phyloP scores from a whole-genome alignment of 2,113 vertebrate genomes.

The Panurus biarmicus region DNA sequence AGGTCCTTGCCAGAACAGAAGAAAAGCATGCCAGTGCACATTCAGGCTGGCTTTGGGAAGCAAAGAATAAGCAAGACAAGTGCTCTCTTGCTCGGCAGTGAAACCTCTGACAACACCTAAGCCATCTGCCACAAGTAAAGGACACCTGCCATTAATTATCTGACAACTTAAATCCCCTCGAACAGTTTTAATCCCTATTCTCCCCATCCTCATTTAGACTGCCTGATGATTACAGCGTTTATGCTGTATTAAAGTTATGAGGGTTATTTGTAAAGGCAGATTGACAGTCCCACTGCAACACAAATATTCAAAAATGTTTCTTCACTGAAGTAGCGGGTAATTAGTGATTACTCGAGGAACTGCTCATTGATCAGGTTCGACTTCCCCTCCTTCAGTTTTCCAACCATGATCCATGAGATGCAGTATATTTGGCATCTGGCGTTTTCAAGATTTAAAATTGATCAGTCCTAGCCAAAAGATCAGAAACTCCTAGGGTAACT shows the following conservation, averaged over 20 bases:
- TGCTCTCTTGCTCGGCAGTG: neutral
- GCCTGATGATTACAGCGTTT: neutral
- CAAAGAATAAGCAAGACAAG: neutral
- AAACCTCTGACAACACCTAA: neutral
- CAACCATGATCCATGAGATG: neutral
- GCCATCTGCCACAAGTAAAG: neutral
- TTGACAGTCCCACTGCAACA: neutral
- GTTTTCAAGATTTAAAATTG: neutral
- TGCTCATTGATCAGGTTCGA: neutral
- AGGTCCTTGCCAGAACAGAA: neutral
- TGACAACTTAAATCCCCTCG: neutral
- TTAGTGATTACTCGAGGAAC: neutral
- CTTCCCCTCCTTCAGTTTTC: neutral
- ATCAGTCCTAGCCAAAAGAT: neutral
- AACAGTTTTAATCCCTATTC: neutral
- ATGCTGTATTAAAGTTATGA: neutral
- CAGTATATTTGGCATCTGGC: accelerated
- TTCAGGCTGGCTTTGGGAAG: neutral
- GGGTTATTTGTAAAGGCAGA: neutral
- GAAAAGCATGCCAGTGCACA: neutral
- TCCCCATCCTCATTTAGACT: neutral
- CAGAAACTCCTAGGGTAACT: neutral
- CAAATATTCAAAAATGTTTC: neutral
- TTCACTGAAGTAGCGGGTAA: neutral
- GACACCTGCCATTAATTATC: slow-evolving; percentile 9